These are phyloP conservation scores for Enteromius fasciolatus DNA, from an alignment of 2,797 vertebrate species.

Conservation along the genomic window DNA sequence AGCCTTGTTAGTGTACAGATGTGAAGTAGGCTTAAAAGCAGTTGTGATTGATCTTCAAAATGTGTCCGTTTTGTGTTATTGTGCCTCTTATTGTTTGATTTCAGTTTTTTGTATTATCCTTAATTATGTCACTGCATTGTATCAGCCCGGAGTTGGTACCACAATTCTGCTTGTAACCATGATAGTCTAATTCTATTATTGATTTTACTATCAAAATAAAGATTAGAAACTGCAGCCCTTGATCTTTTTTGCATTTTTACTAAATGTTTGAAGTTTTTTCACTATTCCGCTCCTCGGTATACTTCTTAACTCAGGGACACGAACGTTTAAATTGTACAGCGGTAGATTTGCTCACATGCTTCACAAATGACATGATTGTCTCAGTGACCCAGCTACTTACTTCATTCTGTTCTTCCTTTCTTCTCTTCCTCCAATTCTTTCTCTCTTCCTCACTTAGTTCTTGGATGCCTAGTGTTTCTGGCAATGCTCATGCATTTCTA, in stretches of 20 bases:
- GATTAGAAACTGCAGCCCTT: conserved; percentile 74
- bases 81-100: conserved; percentile 74
- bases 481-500: conserved; percentile 8
- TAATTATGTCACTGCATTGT: conserved; percentile 73
- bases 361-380: not conserved
- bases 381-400: not conserved
- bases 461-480: conserved; percentile 10
- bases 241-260: conserved; percentile 27
- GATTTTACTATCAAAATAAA: conserved; percentile 86
- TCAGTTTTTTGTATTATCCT: conserved; percentile 65
- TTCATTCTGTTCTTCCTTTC: conserved; percentile 19
- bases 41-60: conserved; percentile 62
- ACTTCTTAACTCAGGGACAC: not conserved
- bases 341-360: not conserved
- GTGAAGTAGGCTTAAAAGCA: conserved; percentile 57
- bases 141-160: conserved; percentile 82
- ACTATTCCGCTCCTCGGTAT: not conserved
- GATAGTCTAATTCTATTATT: conserved; percentile 84
- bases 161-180: conserved; percentile 83
- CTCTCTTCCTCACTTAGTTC: conserved; percentile 31
- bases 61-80: conserved; percentile 71
- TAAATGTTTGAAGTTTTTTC: not conserved
- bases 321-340: not conserved
- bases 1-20: conserved; percentile 61
- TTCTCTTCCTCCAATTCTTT: conserved; percentile 32